Conservation (phyloP, 2,797 vertebrate genomes). For the Prunella strophiata region DNA sequence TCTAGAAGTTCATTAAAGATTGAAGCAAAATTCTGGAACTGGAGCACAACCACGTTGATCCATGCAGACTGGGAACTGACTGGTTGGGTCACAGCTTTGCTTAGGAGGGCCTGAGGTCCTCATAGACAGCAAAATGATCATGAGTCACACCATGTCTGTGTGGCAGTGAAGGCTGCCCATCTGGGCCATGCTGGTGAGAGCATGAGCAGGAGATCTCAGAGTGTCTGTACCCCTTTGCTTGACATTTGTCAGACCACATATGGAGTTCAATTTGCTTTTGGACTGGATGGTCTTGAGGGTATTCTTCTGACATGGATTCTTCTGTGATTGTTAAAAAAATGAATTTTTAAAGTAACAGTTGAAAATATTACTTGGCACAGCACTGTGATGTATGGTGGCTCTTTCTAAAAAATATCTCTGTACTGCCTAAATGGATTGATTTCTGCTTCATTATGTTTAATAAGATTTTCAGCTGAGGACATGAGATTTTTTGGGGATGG, state of each 20-base stretch:
- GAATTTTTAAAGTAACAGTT: background rate
- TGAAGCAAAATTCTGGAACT: background rate
- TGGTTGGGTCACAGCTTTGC: background rate
- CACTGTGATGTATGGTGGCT: rapidly evolving
- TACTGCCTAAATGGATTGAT: background rate
- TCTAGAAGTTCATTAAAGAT: background rate
- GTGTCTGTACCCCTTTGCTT: background rate
- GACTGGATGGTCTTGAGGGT: background rate
- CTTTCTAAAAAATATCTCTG: background rate
- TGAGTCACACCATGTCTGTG: background rate
- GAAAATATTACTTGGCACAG: background rate
- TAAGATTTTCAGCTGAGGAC: background rate
- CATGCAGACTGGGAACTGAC: background rate
- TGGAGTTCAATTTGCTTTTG: background rate
- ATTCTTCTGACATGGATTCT: background rate
- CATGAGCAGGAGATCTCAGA: background rate
- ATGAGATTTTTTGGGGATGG: background rate
- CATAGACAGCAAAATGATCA: background rate
- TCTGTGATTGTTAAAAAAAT: background rate
- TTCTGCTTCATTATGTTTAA: slow-evolving; percentile 18
- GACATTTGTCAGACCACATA: background rate
- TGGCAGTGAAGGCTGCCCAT: background rate
- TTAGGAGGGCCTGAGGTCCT: background rate
- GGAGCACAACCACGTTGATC: background rate
- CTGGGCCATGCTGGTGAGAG: rapidly evolving